Percentiles rank a stretch among this genome's conserved stretches.
Conservation (phyloP, 1,140 invertebrate genomes). For the Panulirus ornatus region DNA sequence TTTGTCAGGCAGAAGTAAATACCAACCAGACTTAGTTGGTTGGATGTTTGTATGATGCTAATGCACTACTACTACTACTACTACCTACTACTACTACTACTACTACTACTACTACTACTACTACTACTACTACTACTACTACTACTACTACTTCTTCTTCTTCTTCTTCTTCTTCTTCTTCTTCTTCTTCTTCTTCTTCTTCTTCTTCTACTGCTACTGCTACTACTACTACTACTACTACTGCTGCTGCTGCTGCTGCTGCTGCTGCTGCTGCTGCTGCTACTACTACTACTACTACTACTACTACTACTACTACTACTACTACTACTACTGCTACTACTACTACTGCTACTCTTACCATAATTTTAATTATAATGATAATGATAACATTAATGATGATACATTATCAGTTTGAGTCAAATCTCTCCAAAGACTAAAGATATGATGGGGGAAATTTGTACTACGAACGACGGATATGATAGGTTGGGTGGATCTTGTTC, state of each 20-base stretch:
- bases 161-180: background rate
- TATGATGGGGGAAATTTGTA: too few species aligned
- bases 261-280: background rate
- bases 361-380: background rate
- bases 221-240: background rate
- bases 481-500: too few species aligned
- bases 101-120: background rate
- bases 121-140: background rate
- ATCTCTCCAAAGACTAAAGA: too few species aligned
- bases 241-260: background rate
- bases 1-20: too few species aligned
- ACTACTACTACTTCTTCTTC: background rate
- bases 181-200: background rate
- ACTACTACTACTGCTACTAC: background rate
- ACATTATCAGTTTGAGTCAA: too few species aligned
- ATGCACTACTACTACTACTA: constrained; percentile 11
- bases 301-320: background rate
- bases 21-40: too few species aligned
- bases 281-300: background rate
- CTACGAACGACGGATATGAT: too few species aligned
- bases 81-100: background rate
- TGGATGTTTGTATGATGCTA: too few species aligned
- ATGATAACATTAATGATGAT: background rate
- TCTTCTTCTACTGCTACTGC: background rate
- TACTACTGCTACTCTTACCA: background rate